Conservation (phyloP, 1,140 invertebrate genomes). For the Hormaphis cornu region DNA sequence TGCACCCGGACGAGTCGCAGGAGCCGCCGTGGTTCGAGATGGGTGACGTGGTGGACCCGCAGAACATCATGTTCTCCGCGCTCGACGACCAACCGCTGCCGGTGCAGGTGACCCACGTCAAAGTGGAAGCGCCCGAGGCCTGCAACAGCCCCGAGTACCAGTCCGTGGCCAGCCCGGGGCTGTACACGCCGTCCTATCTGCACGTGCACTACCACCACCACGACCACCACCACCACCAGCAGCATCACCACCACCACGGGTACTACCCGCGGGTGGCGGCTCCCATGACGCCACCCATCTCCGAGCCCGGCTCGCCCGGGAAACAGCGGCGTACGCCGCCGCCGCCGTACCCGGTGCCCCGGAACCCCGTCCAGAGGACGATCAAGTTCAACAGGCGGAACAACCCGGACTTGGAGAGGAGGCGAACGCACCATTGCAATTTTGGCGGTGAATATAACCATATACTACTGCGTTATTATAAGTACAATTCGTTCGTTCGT, state of each 20-base stretch:
- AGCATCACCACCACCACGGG: slow-evolving; percentile 45
- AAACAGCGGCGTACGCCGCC: slow-evolving; percentile 55
- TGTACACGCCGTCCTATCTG: slow-evolving; percentile 2
- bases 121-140: slow-evolving; percentile 62
- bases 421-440: slow-evolving; percentile 89
- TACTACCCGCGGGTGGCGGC: slow-evolving; percentile 61
- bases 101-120: slow-evolving; percentile 51
- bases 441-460: slow-evolving; percentile 67
- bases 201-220: slow-evolving; percentile 42
- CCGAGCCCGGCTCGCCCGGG: slow-evolving; percentile 69
- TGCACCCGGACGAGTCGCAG: slow-evolving; percentile 13
- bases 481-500: neutral
- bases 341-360: slow-evolving; percentile 50
- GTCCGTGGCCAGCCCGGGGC: slow-evolving; percentile 12
- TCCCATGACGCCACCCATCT: slow-evolving; percentile 69
- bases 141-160: slow-evolving; percentile 23
- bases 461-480: neutral
- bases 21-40: slow-evolving; percentile 23
- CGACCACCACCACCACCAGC: slow-evolving; percentile 42
- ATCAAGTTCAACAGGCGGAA: slow-evolving; percentile 82
- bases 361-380: slow-evolving; percentile 42
- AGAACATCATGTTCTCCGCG: slow-evolving; percentile 10
- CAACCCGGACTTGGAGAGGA: slow-evolving; percentile 90
- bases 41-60: slow-evolving; percentile 11
- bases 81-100: slow-evolving; percentile 12